These are phyloP conservation scores for Enteromius afrohamiltoni DNA, from an alignment of 2,797 vertebrate genomes.

Conservation along the genomic window DNA sequence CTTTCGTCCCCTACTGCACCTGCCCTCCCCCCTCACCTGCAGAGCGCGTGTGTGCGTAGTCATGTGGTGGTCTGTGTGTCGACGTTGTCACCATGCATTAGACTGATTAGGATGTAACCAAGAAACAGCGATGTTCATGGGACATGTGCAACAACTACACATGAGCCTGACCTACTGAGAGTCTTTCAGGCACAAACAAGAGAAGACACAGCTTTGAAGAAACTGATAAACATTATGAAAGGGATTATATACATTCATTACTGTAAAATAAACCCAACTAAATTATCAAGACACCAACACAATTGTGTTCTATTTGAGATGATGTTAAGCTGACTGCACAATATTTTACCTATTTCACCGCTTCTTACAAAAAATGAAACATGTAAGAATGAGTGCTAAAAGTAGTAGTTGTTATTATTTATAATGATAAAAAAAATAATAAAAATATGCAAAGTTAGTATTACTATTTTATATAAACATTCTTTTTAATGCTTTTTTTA, in stretches of 20 bases:
- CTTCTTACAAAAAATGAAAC: neutral
- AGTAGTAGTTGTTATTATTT: neutral
- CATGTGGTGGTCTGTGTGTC: conserved; percentile 37
- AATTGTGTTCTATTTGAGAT: neutral
- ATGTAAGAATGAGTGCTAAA: neutral
- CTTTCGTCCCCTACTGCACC: conserved; percentile 53
- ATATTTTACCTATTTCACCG: neutral
- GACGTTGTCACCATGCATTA: conserved; percentile 30
- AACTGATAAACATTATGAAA: neutral
- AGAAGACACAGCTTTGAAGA: neutral
- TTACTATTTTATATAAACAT: neutral
- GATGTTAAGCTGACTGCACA: neutral
- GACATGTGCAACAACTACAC: conserved; percentile 8
- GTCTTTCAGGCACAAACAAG: neutral
- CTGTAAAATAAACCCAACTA: neutral
- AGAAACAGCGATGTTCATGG: conserved; percentile 17
- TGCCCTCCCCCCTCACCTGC: conserved; percentile 54
- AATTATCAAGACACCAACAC: neutral
- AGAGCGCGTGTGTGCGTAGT: conserved; percentile 40
- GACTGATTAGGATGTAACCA: conserved; percentile 46
- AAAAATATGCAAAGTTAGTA: neutral
- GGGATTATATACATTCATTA: neutral
- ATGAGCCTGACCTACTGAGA: conserved; percentile 5
- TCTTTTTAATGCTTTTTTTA: neutral
- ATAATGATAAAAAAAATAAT: neutral